Evolutionary conservation across 1,140 invertebrate species (phyloP), one percentile per base, ranked within the genome.

Genomic region (Nilaparvata lugens): DNA sequence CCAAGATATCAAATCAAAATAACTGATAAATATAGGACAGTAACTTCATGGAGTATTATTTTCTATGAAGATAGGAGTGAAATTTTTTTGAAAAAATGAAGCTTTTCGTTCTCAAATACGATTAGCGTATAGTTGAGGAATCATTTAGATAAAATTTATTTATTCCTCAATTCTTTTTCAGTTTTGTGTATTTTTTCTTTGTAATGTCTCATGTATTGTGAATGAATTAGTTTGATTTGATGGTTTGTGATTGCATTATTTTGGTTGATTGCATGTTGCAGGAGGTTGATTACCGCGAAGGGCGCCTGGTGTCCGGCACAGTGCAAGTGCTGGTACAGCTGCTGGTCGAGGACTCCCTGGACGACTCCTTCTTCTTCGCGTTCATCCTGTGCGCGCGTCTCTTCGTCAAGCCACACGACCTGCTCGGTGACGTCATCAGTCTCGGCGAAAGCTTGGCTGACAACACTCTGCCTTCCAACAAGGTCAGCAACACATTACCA

Each of bases 351-450:
- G 23, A 54, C 52, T 54, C 28, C 2, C 16, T 35, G 23, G 52
- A 54, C 23, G 23, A 54, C n/a, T 35, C 23, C 2, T 54, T 54
- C 18, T 35, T 54, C 16, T 54, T 54, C 13, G 28, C 52, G 23
- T 54, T 54, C 14, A 24, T 54, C 16, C 13, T 54, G 23, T 54
- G 52, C 25, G 52, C 52, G 16, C 23, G 52, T 7, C 11, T 54
- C 4, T 54, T 54, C 52, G 23, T 54, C 52, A 54, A 35, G 16
- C 52, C 52, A 1, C 52, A 54, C 23, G 52, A 54, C 13, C 14
- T 48, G 5, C 45, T 48, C 9, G 45, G 45, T 48, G 45, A 48
- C 21, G 21, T 48, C 16, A 48, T 48, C 16, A 48, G 16, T 23
- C 45, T 48, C 1, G 21, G 45, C 2, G 45, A 48, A 48, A 48